Evolutionary conservation across 1,140 invertebrate species (phyloP).

Genomic region (Drosophila kohkoa): DNA sequence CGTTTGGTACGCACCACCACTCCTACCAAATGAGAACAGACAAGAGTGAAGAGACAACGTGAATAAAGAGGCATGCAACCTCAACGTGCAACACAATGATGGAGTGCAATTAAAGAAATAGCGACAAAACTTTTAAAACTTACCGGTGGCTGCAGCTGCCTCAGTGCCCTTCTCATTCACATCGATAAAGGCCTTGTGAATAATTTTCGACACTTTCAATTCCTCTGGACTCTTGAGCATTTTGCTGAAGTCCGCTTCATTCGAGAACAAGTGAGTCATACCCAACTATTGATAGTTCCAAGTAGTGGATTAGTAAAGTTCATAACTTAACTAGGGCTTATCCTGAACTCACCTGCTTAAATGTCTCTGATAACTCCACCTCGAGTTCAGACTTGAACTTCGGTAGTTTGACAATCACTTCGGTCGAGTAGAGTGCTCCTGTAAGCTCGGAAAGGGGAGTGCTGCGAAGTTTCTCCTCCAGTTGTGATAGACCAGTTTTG

Average conservation of each 20-base stretch:
- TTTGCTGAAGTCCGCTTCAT: conserved; percentile 87
- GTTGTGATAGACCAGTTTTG: conserved; percentile 85
- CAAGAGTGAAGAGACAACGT: conserved; percentile 30
- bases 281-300: conserved; percentile 85
- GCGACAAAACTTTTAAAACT: conserved; percentile 26
- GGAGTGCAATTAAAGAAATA: not conserved
- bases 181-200: conserved; percentile 87
- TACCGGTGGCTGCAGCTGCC: conserved; percentile 85
- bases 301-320: not conserved
- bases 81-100: conserved; percentile 10
- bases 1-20: conserved; percentile 62
- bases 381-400: conserved; percentile 88
- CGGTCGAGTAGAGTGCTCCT: conserved; percentile 55
- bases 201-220: conserved; percentile 85
- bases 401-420: conserved; percentile 87
- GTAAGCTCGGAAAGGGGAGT: conserved; percentile 74
- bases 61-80: not conserved
- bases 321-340: not conserved
- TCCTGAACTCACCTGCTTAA: conserved; percentile 85
- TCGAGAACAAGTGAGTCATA: conserved; percentile 86
- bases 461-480: conserved; percentile 85
- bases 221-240: conserved; percentile 86
- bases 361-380: conserved; percentile 85
- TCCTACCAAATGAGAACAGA: conserved; percentile 63
- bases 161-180: conserved; percentile 87